These are phyloP conservation scores for Morpho helenor DNA, from an alignment of 2,888 invertebrate genomes.

Conservation along the genomic window DNA sequence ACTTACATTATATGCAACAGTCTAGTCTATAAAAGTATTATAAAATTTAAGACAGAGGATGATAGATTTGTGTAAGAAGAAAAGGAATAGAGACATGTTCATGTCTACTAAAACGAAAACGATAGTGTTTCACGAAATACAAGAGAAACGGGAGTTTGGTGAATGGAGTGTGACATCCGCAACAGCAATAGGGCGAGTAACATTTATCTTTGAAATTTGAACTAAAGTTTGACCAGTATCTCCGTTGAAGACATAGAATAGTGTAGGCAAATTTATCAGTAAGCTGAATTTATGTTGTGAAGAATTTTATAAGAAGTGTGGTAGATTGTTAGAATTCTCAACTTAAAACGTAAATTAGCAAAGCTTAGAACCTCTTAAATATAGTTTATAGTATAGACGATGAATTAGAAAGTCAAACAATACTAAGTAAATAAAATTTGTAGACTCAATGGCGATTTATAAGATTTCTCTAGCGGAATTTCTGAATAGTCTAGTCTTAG, in stretches of 20 bases:
- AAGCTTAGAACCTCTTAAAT: constrained; percentile 45
- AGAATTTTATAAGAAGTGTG: constrained; percentile 50
- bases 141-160: constrained; percentile 60
- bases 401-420: constrained; percentile 49
- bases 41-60: constrained; percentile 10
- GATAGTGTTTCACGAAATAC: constrained; percentile 48
- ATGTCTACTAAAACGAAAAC: constrained; percentile 31
- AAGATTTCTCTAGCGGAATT: constrained; percentile 54
- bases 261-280: constrained; percentile 53
- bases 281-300: constrained; percentile 41
- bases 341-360: constrained; percentile 53
- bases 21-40: background rate
- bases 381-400: constrained; percentile 63
- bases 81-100: constrained; percentile 16
- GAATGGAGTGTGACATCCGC: constrained; percentile 59
- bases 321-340: constrained; percentile 57
- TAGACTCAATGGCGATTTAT: constrained; percentile 58
- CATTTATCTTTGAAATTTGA: constrained; percentile 58
- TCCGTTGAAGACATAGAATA: constrained; percentile 62
- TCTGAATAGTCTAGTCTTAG: constrained; percentile 56
- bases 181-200: constrained; percentile 74
- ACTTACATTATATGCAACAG: background rate
- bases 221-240: constrained; percentile 57
- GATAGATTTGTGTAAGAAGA: constrained; percentile 29
- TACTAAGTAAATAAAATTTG: constrained; percentile 48